phyloP scores from a whole-genome alignment of 2,888 invertebrate species.

The Formica aserva region DNA sequence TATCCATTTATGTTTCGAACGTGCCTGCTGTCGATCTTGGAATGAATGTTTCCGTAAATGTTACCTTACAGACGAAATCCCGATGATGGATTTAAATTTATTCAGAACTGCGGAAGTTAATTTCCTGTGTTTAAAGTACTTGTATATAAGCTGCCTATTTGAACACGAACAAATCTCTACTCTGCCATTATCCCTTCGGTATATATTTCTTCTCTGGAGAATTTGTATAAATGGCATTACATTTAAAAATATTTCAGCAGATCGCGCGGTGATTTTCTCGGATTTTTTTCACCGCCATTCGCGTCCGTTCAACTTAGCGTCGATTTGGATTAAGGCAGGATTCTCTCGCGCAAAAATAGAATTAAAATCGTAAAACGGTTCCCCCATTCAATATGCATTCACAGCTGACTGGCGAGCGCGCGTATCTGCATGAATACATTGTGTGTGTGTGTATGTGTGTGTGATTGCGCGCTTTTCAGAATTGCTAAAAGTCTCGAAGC shows the following conservation, averaged over 20 bases:
- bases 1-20: not conserved
- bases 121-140: not conserved
- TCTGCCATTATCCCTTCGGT: not conserved
- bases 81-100: not conserved
- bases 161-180: not conserved
- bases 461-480: not conserved
- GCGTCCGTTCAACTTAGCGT: not conserved
- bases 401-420: not conserved
- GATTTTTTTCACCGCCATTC: not conserved
- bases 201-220: not conserved
- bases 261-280: not conserved
- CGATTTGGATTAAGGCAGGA: not conserved
- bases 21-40: not conserved
- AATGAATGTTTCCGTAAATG: not conserved
- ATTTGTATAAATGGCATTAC: not conserved
- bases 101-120: not conserved
- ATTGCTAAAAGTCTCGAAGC: not conserved
- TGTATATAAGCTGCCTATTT: not conserved
- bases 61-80: not conserved
- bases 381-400: not conserved
- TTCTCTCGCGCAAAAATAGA: not conserved
- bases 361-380: conserved; percentile 19
- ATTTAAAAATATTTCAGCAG: not conserved
- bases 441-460: not conserved
- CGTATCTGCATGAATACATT: not conserved